Percentiles rank a stretch among this genome's conserved stretches.
These are phyloP conservation scores for Eupeodes latifasciatus DNA, from an alignment of 2,888 invertebrate species.

Conservation along the genomic window DNA sequence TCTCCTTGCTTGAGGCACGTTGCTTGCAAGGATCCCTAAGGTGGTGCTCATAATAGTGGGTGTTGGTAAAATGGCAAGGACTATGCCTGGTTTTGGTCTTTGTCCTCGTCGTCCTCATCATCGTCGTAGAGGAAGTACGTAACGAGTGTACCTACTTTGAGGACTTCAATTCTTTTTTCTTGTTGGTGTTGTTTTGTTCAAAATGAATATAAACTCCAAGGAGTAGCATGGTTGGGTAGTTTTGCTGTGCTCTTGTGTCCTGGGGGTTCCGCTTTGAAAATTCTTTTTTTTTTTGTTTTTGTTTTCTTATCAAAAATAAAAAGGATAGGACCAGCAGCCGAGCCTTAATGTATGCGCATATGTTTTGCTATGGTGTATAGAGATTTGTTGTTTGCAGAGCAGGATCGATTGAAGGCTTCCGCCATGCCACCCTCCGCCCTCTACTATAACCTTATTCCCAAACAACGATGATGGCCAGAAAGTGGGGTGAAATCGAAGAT, in stretches of 20 bases:
- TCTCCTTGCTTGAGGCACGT: constrained; percentile 25
- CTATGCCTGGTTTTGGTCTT: background rate
- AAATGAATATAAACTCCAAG: constrained; percentile 25
- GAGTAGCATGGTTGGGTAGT: constrained; percentile 17
- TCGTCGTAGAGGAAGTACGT: background rate
- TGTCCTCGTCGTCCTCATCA: background rate
- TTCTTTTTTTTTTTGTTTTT: background rate
- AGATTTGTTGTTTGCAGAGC: constrained; percentile 34
- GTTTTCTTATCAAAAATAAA: background rate
- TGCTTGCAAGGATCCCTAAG: constrained; percentile 6
- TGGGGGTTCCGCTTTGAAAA: constrained; percentile 15
- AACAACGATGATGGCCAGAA: constrained; percentile 31
- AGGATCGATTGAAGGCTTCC: constrained; percentile 33
- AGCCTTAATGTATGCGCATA: constrained; percentile 53
- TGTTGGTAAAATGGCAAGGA: constrained; percentile 23
- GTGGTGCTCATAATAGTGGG: constrained; percentile 6
- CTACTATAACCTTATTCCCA: no score
- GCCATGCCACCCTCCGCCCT: background rate
- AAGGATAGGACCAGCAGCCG: background rate
- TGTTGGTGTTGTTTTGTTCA: background rate
- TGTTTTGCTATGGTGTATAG: constrained; percentile 27
- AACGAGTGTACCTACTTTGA: constrained; percentile 21
- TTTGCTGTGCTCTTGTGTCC: background rate
- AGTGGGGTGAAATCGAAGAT: constrained; percentile 50
- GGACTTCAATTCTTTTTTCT: constrained; percentile 12